phyloP scores from a whole-genome alignment of 2,888 invertebrate species.

The Caenorhabditis virilis region DNA sequence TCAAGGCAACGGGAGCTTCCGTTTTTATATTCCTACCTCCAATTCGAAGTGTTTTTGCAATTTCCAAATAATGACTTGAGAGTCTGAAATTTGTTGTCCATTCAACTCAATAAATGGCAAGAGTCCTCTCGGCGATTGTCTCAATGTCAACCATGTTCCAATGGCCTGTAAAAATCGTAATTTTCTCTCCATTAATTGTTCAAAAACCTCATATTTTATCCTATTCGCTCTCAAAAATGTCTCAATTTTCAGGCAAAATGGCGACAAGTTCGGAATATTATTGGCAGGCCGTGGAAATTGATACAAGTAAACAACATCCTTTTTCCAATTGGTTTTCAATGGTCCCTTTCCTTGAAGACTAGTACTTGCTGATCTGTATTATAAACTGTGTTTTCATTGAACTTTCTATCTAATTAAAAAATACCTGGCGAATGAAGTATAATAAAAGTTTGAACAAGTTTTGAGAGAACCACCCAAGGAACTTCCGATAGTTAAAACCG shows the following conservation, averaged over 20 bases:
- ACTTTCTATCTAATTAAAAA: too few relatives aligned
- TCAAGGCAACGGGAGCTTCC: not conserved
- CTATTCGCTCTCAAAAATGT: conserved; percentile 62
- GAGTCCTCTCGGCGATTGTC: conserved; percentile 41
- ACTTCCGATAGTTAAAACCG: too few relatives aligned
- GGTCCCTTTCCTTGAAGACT: conserved; percentile 34
- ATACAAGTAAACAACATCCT: conserved; percentile 64
- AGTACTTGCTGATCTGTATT: conserved; percentile 18
- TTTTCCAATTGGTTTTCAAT: conserved; percentile 52
- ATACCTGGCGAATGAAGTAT: too few relatives aligned
- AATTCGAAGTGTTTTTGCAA: conserved; percentile 47
- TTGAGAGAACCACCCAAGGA: too few relatives aligned
- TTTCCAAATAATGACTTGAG: conserved; percentile 48
- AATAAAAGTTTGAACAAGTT: too few relatives aligned
- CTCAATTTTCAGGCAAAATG: conserved; percentile 65
- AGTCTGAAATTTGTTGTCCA: conserved; percentile 49
- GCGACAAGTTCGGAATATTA: conserved; percentile 59
- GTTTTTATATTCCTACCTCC: conserved; percentile 11
- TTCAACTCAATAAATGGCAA: conserved; percentile 52
- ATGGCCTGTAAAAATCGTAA: too few relatives aligned
- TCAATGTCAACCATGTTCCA: conserved; percentile 32
- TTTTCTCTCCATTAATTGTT: not conserved
- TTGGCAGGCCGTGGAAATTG: conserved; percentile 60
- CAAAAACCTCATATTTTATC: conserved; percentile 61
- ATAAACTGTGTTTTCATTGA: not conserved